A percentile compares a stretch with the other conserved stretches of the same genome.
These are phyloP conservation scores for Corythornis vintsioides DNA, from an alignment of 2,113 vertebrate species.

Conservation along the genomic window DNA sequence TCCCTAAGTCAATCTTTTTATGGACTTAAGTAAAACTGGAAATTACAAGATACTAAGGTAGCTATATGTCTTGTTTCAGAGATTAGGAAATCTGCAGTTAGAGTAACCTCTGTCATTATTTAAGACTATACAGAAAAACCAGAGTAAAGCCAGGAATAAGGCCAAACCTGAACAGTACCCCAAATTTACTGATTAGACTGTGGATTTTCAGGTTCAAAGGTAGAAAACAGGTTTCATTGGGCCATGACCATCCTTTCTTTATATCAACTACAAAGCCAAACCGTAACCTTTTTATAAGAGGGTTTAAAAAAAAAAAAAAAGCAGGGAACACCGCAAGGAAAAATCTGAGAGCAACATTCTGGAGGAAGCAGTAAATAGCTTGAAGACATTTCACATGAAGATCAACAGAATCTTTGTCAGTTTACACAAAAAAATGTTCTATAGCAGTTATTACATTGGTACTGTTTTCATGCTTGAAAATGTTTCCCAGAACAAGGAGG, in stretches of 20 bases:
- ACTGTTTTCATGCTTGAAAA: not conserved
- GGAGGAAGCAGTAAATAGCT: not conserved
- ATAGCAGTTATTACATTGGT: not conserved
- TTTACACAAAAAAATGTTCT: not conserved
- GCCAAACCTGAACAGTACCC: not conserved
- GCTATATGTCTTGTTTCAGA: not conserved
- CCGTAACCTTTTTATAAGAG: not conserved
- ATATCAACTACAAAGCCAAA: not conserved
- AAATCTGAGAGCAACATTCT: not conserved
- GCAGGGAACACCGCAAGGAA: not conserved
- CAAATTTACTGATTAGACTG: accelerated
- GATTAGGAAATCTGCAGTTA: not conserved
- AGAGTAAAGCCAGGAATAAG: not conserved
- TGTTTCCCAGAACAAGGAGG: not conserved
- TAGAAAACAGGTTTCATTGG: not conserved
- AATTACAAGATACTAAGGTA: not conserved
- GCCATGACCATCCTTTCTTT: not conserved
- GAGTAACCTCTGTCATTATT: not conserved
- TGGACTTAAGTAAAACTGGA: not conserved
- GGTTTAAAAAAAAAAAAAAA: not conserved
- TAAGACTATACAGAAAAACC: not conserved
- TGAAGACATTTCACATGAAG: not conserved
- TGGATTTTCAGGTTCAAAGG: not conserved
- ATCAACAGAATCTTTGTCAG: not conserved
- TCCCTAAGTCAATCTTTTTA: not conserved